Evolutionary conservation across 2,797 vertebrate species (phyloP).

Genomic region (Emys orbicularis): DNA sequence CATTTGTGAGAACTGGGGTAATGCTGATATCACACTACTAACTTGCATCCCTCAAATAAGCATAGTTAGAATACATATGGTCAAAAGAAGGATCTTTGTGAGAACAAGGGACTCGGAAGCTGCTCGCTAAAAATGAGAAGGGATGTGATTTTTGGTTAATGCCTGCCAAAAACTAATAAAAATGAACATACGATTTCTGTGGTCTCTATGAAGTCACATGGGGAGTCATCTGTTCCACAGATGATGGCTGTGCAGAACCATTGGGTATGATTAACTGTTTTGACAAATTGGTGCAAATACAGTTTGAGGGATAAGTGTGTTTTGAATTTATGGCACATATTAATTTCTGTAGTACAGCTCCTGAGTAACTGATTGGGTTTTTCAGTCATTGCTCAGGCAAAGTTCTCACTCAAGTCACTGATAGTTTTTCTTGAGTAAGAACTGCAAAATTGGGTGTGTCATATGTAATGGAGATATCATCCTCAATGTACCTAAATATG

Average conservation of each 20-base stretch:
- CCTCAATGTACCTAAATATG: neutral
- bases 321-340: neutral
- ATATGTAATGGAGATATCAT: neutral
- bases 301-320: neutral
- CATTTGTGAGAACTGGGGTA: neutral
- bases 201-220: neutral
- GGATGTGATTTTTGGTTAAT: neutral
- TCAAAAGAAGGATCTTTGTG: neutral
- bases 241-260: neutral
- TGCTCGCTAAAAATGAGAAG: neutral
- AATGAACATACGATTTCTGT: neutral
- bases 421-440: neutral
- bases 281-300: neutral
- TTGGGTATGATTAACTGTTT: neutral
- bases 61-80: neutral
- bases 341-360: neutral
- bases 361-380: neutral
- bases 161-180: neutral
- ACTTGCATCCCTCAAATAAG: neutral
- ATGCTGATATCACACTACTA: neutral
- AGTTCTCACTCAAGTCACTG: neutral
- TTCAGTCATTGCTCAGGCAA: neutral
- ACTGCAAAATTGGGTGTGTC: neutral
- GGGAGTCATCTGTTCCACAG: neutral
- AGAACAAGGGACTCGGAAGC: neutral